Conservation (phyloP, 2,113 vertebrate genomes). For the Epinephelus lanceolatus region DNA sequence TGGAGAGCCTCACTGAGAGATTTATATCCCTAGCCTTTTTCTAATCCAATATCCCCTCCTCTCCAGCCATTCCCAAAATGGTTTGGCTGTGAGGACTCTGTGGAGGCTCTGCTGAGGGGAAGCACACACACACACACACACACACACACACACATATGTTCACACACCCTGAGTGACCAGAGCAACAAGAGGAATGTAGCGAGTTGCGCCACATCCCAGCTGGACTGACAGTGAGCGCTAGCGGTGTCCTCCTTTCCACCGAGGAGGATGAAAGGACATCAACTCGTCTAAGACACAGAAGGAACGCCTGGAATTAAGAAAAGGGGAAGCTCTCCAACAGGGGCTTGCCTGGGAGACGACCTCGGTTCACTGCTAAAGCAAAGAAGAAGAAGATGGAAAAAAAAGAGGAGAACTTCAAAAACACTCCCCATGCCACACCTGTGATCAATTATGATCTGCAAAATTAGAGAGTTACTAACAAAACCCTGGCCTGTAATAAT, state of each 20-base stretch:
- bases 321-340: slow-evolving; percentile 80
- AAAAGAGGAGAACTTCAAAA: slow-evolving; percentile 70
- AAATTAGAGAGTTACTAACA: slow-evolving; percentile 82
- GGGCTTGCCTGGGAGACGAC: slow-evolving; percentile 76
- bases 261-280: slow-evolving; percentile 82
- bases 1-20: slow-evolving; percentile 75
- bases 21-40: slow-evolving; percentile 82
- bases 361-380: slow-evolving; percentile 77
- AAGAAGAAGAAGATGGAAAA: slow-evolving; percentile 64
- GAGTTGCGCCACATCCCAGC: slow-evolving; percentile 82
- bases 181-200: slow-evolving; percentile 83
- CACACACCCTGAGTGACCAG: slow-evolving; percentile 80
- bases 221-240: slow-evolving; percentile 80
- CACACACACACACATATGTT: slow-evolving; percentile 55
- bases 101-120: slow-evolving; percentile 77
- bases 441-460: slow-evolving; percentile 81
- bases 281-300: slow-evolving; percentile 72
- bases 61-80: slow-evolving; percentile 78
- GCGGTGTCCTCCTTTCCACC: slow-evolving; percentile 80
- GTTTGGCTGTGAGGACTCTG: slow-evolving; percentile 75
- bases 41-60: slow-evolving; percentile 81
- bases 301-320: slow-evolving; percentile 79
- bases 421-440: slow-evolving; percentile 76
- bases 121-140: slow-evolving; percentile 42
- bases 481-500: slow-evolving; percentile 79